Base-by-base conservation (phyloP, 2,113 vertebrate genomes). In the Trematocara variabile region DNA sequence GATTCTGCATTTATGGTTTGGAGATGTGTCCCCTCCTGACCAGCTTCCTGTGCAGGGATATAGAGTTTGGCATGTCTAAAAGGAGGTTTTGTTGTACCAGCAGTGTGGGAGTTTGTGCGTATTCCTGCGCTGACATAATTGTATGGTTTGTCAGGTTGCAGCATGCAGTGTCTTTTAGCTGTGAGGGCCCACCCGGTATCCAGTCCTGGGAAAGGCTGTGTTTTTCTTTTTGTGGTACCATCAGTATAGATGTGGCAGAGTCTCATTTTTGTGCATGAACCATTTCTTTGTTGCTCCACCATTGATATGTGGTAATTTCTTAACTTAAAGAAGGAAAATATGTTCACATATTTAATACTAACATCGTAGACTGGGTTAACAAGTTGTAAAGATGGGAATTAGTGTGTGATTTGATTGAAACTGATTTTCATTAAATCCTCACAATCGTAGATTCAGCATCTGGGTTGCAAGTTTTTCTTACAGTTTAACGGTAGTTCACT, bases 101-200 rank as follows among this genome's bases (percentile, higher is more conserved):
- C 25, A 12, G 22, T 5, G 48, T 34, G 34, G 58, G 75, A 82
- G 39, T 87, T 39, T 85, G 77, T 84, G 75, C 82, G 20, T 73
- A 7, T 68, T 20, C 82, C 18, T 88, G 33, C 58, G 2, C 77
- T 80, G 73, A 5, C 56, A 68, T 93, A 93, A 91, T 91, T 86
- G 68, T 75, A 79, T 33, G 39, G 53, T 82, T 83, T 91, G 90
- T 94, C 95, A 94, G 50, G 93, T 94, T 80, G 58, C 84, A 93
- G 80, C 93, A 89, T 82, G 93, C 58, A 48, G 12, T 78, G 41
- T 73, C 80, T 90, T 65, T 82, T 65, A 33, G 68, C 87, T 93
- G 88, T 3, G 7, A 80, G 88, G 93, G 82, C 82, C 79, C 82
- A 87, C 77, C 77, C 3, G 39, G 39, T 80, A 84, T 79, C 79